Evolutionary conservation across 1,140 invertebrate species (phyloP).

Genomic region (Ectropis grisescens): DNA sequence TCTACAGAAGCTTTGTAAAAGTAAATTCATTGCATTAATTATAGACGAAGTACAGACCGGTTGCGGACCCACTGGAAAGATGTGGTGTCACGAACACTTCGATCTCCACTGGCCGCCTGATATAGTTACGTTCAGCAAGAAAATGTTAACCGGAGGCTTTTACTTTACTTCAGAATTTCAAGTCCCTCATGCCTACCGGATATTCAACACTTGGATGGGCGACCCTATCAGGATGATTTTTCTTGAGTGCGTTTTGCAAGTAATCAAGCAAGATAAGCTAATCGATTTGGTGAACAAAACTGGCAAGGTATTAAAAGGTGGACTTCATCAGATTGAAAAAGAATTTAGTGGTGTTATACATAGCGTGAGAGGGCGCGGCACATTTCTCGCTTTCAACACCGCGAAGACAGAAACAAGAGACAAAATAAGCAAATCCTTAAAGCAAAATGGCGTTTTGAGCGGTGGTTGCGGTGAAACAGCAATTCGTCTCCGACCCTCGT

Average conservation of each 20-base stretch:
- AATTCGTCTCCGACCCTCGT: slow-evolving; percentile 90
- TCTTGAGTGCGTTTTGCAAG: slow-evolving; percentile 87
- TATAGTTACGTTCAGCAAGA: slow-evolving; percentile 98
- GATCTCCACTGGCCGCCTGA: slow-evolving; percentile 89
- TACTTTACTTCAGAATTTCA: slow-evolving; percentile 76
- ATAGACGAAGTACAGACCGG: slow-evolving; percentile 99
- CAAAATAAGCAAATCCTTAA: slow-evolving; percentile 80
- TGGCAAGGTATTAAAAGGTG: slow-evolving; percentile 83
- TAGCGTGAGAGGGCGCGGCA: slow-evolving; percentile 90
- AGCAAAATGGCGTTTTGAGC: slow-evolving; percentile 87
- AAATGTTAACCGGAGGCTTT: slow-evolving; percentile 97
- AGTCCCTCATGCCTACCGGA: slow-evolving; percentile 86
- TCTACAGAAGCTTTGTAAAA: slow-evolving; percentile 86
- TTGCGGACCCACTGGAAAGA: slow-evolving; percentile 95
- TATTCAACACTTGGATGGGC: slow-evolving; percentile 99
- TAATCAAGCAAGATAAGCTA: slow-evolving; percentile 88
- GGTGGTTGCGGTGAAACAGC: slow-evolving; percentile 89
- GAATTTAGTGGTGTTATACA: slow-evolving; percentile 82
- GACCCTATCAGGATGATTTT: slow-evolving; percentile 95
- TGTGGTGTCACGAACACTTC: slow-evolving; percentile 98
- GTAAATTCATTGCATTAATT: slow-evolving; percentile 84
- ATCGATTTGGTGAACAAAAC: slow-evolving; percentile 80
- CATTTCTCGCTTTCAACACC: slow-evolving; percentile 91
- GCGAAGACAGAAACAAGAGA: slow-evolving; percentile 78
- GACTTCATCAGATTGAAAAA: slow-evolving; percentile 79